These are phyloP conservation scores for Drosophila azteca DNA, from an alignment of 1,140 invertebrate genomes.

Conservation along the genomic window DNA sequence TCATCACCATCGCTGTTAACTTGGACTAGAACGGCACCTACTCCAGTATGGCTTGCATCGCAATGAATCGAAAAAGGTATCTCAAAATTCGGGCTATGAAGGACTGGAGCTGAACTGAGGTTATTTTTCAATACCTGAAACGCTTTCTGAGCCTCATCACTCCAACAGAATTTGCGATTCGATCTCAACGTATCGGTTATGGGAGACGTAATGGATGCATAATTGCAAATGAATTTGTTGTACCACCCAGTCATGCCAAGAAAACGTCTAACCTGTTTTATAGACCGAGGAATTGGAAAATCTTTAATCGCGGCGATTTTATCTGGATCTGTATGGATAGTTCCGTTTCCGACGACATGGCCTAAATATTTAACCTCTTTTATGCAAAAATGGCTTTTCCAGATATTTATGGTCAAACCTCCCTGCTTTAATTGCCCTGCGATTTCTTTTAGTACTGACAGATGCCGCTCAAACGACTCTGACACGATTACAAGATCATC, in stretches of 20 bases:
- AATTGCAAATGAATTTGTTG: constrained; percentile 6
- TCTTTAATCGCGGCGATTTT: background rate
- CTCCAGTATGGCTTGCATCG: constrained; percentile 13
- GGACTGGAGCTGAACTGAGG: background rate
- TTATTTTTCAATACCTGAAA: constrained; percentile 6
- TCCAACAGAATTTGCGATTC: background rate
- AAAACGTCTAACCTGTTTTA: background rate
- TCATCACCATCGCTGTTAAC: background rate
- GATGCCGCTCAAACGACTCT: background rate
- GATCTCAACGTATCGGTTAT: background rate
- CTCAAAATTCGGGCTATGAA: background rate
- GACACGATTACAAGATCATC: background rate
- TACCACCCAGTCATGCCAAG: constrained; percentile 8
- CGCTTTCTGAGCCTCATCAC: background rate
- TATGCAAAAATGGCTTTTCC: background rate
- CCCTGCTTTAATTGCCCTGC: background rate
- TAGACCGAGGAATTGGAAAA: background rate
- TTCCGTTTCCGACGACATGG: background rate
- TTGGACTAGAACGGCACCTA: constrained; percentile 7
- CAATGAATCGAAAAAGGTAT: constrained; percentile 16
- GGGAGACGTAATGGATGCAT: background rate
- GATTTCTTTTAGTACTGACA: background rate
- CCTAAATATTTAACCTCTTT: constrained; percentile 1
- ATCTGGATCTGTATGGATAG: background rate
- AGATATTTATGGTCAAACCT: background rate